Conservation (phyloP, 1,140 invertebrate genomes). For the Neodiprion lecontei region DNA sequence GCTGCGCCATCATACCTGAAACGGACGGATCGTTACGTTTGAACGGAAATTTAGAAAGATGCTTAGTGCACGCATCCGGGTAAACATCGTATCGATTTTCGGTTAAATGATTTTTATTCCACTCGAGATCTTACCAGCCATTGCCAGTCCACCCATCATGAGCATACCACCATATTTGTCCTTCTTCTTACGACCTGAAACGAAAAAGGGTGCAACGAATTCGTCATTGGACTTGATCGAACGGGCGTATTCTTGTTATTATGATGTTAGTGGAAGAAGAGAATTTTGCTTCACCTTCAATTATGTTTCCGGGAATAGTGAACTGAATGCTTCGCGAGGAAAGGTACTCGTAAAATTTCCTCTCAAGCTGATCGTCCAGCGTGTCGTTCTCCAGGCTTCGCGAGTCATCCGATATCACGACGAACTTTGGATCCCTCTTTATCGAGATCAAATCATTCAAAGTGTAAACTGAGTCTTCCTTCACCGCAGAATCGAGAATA, state of each 20-base stretch:
- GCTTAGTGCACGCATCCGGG: too few relatives aligned
- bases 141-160: constrained; percentile 69
- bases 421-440: constrained; percentile 52
- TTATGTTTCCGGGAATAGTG: constrained; percentile 55
- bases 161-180: constrained; percentile 61
- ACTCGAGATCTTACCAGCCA: constrained; percentile 60
- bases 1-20: constrained; percentile 68
- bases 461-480: constrained; percentile 65
- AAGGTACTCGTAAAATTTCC: constrained; percentile 55
- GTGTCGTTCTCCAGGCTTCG: constrained; percentile 38
- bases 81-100: not conserved
- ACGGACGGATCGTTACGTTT: constrained; percentile 12
- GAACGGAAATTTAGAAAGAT: not conserved
- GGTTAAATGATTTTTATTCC: not conserved
- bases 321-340: constrained; percentile 55
- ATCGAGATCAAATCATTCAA: constrained; percentile 66
- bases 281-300: constrained; percentile 47
- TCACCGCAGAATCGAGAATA: constrained; percentile 62
- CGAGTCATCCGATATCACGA: not conserved
- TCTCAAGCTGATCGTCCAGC: constrained; percentile 52
- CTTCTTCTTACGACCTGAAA: constrained; percentile 60
- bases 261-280: not conserved
- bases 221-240: not conserved
- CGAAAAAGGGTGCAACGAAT: constrained; percentile 24
- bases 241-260: not conserved